Base-by-base conservation (phyloP, 2,888 invertebrate genomes). In the Tillus elongatus region DNA sequence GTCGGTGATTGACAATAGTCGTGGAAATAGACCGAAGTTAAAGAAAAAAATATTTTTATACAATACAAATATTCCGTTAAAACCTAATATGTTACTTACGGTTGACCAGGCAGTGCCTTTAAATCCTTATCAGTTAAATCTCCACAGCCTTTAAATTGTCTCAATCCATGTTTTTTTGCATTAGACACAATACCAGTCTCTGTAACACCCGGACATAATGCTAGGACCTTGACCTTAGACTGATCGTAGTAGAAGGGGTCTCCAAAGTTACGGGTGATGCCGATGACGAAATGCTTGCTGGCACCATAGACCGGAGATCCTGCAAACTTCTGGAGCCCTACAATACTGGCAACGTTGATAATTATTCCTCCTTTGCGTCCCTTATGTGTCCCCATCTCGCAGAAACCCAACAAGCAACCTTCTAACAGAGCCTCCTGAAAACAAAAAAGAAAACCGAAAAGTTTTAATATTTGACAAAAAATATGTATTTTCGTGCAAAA, bases 341-440 rank as follows among this genome's bases (percentile, higher is more conserved):
- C 68, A 28, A 75, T 71, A 1, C 79, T 78, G 1, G 78, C 71
- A 13, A 78, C 63, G 53, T 82, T 81, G n/a, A 81, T 69, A 33
- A 82, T 73, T 1, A 74, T 71, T 2, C 80, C 81, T 9, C 81
- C 80, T 24, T 63, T 19, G 24, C n/a, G 24, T n/a, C n/a, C n/a
- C n/a, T 19, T 19, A n/a, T 19, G 24, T n/a, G 6, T 19, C n/a
- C 24, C 24, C 24, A 19, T 19, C 6, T 19, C 6, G 6, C n/a
- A 6, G 24, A 19, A 19, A 8, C 24, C 24, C 6, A 19, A n/a
- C n/a, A 19, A 19, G 6, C 6, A 8, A n/a, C 24, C 24, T 19
- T 19, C n/a, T n/a, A 19, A 19, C n/a, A 19, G 6, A 19, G 6
- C 24, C n/a, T 19, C n/a, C 24, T 19, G 24, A 19, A 19, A 19